Evolutionary conservation across 53 echinoderm and acorn worm species (phyloP).

Genomic region (Apostichopus leukothele): DNA sequence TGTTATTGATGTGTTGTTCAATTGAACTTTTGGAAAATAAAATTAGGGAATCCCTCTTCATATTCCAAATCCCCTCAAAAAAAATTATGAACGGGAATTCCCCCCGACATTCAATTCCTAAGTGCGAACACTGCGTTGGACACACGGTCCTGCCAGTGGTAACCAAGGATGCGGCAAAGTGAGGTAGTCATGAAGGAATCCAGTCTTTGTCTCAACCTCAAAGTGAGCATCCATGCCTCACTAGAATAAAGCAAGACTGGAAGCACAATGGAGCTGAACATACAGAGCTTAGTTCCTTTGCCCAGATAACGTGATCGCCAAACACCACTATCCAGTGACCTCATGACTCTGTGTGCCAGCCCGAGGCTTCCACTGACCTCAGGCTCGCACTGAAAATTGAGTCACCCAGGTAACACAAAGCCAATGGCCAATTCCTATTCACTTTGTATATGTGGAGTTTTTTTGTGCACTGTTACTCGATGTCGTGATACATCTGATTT

Average conservation of each 20-base stretch:
- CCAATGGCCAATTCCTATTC: no score
- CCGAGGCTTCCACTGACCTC: slow-evolving; percentile 40
- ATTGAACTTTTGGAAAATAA: no score
- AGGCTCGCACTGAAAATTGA: slow-evolving; percentile 18
- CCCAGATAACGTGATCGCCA: slow-evolving; percentile 42
- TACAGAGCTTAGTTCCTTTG: slow-evolving; percentile 28
- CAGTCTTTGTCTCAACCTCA: neutral
- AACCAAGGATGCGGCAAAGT: slow-evolving; percentile 25
- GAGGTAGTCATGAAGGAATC: slow-evolving; percentile 20
- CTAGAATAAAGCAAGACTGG: slow-evolving; percentile 46
- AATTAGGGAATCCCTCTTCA: no score
- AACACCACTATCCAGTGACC: slow-evolving; percentile 42
- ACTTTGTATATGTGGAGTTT: no score
- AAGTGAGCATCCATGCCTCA: slow-evolving; percentile 21
- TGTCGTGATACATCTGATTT: no score
- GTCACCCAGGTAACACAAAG: neutral
- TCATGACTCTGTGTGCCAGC: slow-evolving; percentile 35
- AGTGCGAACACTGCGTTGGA: no score
- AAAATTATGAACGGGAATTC: no score
- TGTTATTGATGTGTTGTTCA: no score
- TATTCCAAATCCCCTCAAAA: no score
- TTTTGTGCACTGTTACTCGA: no score
- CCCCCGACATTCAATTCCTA: no score
- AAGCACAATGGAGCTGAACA: slow-evolving; percentile 11
- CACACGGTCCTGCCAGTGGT: slow-evolving; percentile 25